Conservation (phyloP, 1,140 invertebrate species). For the Zaprionus gabonicus region DNA sequence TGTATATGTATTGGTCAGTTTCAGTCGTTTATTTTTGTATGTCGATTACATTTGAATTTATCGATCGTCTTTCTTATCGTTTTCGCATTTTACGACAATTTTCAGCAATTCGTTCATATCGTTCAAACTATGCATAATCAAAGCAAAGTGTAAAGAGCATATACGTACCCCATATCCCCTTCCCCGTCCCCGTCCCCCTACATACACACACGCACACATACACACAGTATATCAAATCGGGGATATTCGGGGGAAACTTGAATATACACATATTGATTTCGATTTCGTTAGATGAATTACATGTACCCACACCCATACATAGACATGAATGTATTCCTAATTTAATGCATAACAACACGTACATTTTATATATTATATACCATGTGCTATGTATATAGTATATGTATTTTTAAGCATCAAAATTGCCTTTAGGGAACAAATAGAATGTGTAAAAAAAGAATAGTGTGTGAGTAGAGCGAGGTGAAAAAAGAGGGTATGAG, state of each 20-base stretch:
- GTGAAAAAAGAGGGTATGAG: background rate
- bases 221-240: conserved; percentile 23
- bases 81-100: background rate
- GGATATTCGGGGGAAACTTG: conserved; percentile 25
- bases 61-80: background rate
- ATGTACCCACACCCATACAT: conserved; percentile 16
- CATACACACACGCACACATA: conserved; percentile 18
- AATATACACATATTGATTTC: conserved; percentile 34
- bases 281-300: conserved; percentile 25
- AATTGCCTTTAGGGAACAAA: conserved; percentile 81
- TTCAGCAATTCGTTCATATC: conserved; percentile 42
- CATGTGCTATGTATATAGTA: conserved; percentile 11
- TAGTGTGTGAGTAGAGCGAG: conserved; percentile 12
- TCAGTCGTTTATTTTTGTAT: background rate
- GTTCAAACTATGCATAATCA: conserved; percentile 46
- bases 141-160: conserved; percentile 5
- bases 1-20: conserved; percentile 14
- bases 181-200: background rate
- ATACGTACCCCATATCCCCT: background rate
- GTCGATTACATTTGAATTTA: background rate
- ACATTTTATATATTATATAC: conserved; percentile 17
- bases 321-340: conserved; percentile 23
- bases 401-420: conserved; percentile 21
- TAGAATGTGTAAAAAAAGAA: conserved; percentile 34
- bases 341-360: conserved; percentile 8